phyloP scores from a whole-genome alignment of 2,888 invertebrate species.

The Euplagia quadripunctaria region DNA sequence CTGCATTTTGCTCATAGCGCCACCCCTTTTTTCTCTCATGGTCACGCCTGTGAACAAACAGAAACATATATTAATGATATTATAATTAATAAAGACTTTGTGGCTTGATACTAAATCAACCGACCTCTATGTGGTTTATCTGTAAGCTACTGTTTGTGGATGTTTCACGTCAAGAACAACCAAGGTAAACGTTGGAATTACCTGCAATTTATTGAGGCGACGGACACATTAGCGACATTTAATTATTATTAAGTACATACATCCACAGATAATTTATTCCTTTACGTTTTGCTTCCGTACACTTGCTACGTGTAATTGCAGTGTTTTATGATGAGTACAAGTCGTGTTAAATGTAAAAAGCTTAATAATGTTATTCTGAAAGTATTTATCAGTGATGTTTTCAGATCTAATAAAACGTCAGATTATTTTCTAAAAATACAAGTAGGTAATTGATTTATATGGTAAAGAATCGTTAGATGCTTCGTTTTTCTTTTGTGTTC shows the following conservation, averaged over 20 bases:
- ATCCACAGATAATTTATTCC: too few species aligned
- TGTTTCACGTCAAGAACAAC: constrained; percentile 1
- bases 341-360: too few species aligned
- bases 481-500: too few species aligned
- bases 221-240: background rate
- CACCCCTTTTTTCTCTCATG: constrained; percentile 97
- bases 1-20: constrained; percentile 96
- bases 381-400: too few species aligned
- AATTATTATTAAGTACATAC: background rate
- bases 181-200: background rate
- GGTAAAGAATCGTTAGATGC: too few species aligned
- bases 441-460: too few species aligned
- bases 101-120: constrained; percentile 6
- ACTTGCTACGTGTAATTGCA: too few species aligned
- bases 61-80: constrained; percentile 51
- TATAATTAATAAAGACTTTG: background rate
- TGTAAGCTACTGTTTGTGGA: constrained; percentile 15
- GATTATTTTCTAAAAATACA: too few species aligned
- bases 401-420: too few species aligned
- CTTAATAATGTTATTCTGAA: too few species aligned
- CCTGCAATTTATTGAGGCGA: background rate
- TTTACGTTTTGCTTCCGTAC: too few species aligned
- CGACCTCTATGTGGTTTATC: constrained; percentile 7
- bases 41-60: constrained; percentile 91
- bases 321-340: too few species aligned